These are phyloP conservation scores for Henricia sp. DNA, from an alignment of 53 echinoderm and acorn worm genomes.

Conservation along the genomic window DNA sequence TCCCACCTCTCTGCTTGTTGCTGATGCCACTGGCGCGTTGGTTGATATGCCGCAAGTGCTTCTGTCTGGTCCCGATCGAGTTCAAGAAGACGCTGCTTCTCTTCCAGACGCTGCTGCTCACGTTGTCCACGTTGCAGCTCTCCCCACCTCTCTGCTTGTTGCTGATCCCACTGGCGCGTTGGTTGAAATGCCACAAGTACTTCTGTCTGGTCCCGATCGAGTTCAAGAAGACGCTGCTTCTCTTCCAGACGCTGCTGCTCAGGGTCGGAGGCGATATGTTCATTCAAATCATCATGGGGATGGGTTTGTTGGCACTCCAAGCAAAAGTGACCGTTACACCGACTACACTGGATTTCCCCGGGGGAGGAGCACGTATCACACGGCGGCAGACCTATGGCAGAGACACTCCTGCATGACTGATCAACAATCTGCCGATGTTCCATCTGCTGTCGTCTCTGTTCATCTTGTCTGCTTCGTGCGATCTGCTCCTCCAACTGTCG, in stretches of 20 bases:
- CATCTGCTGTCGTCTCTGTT: too few species aligned
- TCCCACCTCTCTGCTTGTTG: constrained; percentile 41
- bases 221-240: background rate
- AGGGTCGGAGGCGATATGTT: too few species aligned
- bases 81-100: constrained; percentile 11
- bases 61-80: background rate
- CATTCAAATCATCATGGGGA: background rate
- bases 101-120: background rate
- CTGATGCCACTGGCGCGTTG: constrained; percentile 5
- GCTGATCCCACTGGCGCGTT: background rate
- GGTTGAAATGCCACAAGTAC: too few species aligned
- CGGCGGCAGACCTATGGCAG: background rate
- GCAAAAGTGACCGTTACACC: background rate
- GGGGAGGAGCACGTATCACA: background rate
- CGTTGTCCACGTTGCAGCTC: background rate
- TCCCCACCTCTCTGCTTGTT: background rate
- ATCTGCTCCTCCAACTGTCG: background rate
- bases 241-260: background rate
- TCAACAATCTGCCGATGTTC: too few species aligned
- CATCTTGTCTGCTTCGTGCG: background rate
- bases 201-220: background rate
- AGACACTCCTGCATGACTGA: background rate
- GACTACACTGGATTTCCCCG: background rate
- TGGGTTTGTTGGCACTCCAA: constrained; percentile 8
- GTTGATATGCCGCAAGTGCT: background rate